These are phyloP conservation scores for Phymatocera aterrima DNA, from an alignment of 2,888 invertebrate genomes.

Conservation along the genomic window DNA sequence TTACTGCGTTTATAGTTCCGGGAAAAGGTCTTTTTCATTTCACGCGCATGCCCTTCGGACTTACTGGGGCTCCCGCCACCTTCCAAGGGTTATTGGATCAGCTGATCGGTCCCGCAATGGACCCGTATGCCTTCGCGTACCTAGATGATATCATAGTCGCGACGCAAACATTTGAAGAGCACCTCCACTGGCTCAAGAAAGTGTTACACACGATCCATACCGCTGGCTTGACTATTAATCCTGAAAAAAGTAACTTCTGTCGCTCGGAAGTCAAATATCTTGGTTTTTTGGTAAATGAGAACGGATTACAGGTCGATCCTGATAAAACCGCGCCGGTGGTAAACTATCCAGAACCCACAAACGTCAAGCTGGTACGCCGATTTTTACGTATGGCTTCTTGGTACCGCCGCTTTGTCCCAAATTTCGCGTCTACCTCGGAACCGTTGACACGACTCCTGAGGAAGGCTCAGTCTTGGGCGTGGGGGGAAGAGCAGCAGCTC, in stretches of 20 bases:
- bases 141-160: not conserved
- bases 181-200: not conserved
- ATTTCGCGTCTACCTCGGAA: no score
- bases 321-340: not conserved
- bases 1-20: not conserved
- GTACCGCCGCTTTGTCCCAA: not conserved
- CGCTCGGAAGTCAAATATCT: no score
- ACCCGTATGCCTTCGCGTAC: not conserved
- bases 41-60: not conserved
- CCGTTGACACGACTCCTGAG: no score
- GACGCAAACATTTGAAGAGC: not conserved
- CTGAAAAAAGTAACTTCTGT: not conserved
- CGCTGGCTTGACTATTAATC: not conserved
- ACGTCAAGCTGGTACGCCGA: not conserved
- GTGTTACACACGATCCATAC: not conserved
- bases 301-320: not conserved
- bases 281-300: not conserved
- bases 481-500: no score
- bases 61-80: constrained; percentile 7
- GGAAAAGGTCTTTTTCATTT: not conserved
- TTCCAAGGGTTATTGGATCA: no score
- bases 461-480: no score
- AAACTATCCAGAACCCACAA: not conserved
- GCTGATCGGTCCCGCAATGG: not conserved
- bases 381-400: not conserved